A percentile compares a stretch with the other conserved stretches of the same genome.
Conservation (phyloP, 2,113 vertebrate genomes). For the Phainopepla nitens region DNA sequence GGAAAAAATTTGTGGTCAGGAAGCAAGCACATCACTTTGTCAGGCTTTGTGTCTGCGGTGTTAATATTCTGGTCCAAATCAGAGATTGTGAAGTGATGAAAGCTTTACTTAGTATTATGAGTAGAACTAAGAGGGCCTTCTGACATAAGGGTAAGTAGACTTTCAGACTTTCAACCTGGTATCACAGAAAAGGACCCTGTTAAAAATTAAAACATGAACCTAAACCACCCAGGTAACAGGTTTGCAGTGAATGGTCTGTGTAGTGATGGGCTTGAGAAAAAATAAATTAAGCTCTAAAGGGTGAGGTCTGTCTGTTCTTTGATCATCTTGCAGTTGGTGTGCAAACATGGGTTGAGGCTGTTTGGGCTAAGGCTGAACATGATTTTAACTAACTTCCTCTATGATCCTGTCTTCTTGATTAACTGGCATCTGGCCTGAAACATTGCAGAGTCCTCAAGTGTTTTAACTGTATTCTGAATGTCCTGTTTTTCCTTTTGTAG, state of each 20-base stretch:
- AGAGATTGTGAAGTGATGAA: neutral
- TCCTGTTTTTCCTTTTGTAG: constrained; percentile 60
- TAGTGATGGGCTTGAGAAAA: neutral
- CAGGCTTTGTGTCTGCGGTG: neutral
- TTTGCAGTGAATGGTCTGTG: neutral
- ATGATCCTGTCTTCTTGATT: neutral
- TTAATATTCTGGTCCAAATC: neutral
- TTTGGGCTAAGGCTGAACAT: neutral
- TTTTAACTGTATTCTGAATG: neutral
- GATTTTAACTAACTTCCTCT: neutral
- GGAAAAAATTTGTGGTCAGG: neutral
- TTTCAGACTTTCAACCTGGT: neutral
- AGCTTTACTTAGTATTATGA: neutral
- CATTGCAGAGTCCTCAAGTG: neutral
- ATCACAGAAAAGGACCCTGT: neutral
- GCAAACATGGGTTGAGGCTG: neutral
- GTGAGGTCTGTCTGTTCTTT: neutral
- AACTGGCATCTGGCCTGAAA: neutral
- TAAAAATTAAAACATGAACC: neutral
- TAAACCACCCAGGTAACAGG: neutral
- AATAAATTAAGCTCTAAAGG: neutral
- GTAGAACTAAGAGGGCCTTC: neutral
- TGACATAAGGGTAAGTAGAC: neutral
- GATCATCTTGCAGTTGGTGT: neutral
- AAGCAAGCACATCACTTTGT: neutral